A percentile compares a stretch with the other conserved stretches of the same genome.
Conservation (phyloP, 2,888 invertebrate species). For the Cantharis nigra region DNA sequence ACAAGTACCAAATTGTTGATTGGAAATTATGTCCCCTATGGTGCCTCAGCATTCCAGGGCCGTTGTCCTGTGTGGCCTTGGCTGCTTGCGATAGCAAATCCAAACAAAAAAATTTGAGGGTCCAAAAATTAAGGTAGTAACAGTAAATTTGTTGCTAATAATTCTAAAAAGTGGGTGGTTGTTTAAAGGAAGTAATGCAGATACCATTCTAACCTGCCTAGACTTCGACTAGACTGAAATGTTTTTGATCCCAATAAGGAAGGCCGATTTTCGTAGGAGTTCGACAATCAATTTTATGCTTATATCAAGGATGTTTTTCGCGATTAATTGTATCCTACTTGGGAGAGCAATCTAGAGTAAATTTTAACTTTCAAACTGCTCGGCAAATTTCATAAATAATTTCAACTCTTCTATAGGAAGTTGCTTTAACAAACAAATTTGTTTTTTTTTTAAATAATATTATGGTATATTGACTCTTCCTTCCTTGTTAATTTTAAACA, state of each 20-base stretch:
- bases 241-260: neutral
- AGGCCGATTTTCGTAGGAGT: neutral
- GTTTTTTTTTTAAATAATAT: neutral
- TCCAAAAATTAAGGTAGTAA: constrained; percentile 11
- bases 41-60: constrained; percentile 33
- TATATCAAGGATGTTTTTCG: neutral
- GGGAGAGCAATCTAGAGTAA: neutral
- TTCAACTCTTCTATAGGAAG: neutral
- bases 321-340: neutral
- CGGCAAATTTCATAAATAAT: neutral
- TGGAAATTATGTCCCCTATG: constrained; percentile 32
- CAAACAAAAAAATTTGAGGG: constrained; percentile 18
- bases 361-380: neutral
- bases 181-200: constrained; percentile 7
- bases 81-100: constrained; percentile 27
- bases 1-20: constrained; percentile 23
- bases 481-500: neutral
- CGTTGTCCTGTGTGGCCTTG: constrained; percentile 38
- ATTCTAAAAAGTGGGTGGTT: constrained; percentile 13
- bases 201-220: constrained; percentile 8
- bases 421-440: neutral
- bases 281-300: neutral
- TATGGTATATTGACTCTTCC: neutral
- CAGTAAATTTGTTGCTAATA: constrained; percentile 6
- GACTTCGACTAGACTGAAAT: constrained; percentile 1